A percentile compares a stretch with the other conserved stretches of the same genome.
phyloP scores from a whole-genome alignment of 2,113 vertebrate genomes.

The Phyllostomus hastatus region DNA sequence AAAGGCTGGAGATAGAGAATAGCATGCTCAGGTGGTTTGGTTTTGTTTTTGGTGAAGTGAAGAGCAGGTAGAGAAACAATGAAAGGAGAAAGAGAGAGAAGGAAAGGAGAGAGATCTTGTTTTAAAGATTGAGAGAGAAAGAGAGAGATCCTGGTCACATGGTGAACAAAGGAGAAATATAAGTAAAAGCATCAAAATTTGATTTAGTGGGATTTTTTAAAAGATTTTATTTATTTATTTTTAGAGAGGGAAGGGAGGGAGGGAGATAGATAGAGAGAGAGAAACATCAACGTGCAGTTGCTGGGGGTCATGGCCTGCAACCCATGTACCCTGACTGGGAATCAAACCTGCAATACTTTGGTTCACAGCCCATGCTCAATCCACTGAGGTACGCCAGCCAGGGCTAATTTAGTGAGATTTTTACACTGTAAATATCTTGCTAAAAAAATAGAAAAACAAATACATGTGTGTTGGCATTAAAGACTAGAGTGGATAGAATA shows the following conservation, averaged over 20 bases:
- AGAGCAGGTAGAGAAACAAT: background rate
- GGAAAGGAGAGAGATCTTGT: background rate
- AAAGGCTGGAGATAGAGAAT: background rate
- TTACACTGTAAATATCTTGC: background rate
- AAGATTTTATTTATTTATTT: too few species aligned
- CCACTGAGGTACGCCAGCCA: too few species aligned
- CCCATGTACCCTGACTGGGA: too few species aligned
- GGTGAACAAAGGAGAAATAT: background rate
- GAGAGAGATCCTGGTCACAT: background rate
- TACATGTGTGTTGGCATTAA: background rate
- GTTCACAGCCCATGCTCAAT: too few species aligned
- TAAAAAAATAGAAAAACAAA: background rate
- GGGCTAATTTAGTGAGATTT: background rate
- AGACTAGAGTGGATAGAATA: background rate
- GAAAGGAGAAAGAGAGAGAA: background rate
- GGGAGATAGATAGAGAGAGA: too few species aligned
- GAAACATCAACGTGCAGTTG: too few species aligned
- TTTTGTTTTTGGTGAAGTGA: background rate
- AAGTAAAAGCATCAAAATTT: background rate
- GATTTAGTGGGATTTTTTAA: background rate
- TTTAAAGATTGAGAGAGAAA: background rate
- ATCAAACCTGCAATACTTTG: too few species aligned
- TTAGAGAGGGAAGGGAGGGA: too few species aligned
- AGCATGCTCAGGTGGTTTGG: background rate
- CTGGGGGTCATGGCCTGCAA: too few species aligned